Percentiles rank a stretch among this genome's conserved stretches.
Evolutionary conservation across 2,888 invertebrate species (phyloP).

Genomic region (Nephrotoma appendiculata): DNA sequence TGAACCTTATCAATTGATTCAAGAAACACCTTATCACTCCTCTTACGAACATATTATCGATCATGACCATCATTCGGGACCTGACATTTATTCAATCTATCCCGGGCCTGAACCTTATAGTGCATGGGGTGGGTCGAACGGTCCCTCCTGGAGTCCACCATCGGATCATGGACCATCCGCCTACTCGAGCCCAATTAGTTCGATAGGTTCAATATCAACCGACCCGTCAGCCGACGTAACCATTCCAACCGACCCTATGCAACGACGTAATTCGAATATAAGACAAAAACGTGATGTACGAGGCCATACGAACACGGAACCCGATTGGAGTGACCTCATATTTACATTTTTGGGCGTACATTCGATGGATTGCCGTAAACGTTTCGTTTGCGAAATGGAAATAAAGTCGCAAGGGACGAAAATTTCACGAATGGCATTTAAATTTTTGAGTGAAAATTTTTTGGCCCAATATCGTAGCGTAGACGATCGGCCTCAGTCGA

Average conservation of each 20-base stretch:
- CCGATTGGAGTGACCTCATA: constrained; percentile 22
- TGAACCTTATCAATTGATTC: not conserved
- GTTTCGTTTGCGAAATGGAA: constrained; percentile 38
- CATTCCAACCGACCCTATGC: not conserved
- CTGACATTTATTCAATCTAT: not conserved
- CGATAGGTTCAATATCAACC: not conserved
- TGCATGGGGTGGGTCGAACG: not conserved
- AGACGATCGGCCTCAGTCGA: not conserved
- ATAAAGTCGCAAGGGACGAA: constrained; percentile 30
- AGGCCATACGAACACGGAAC: not conserved
- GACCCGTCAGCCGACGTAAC: not conserved
- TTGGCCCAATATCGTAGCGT: not conserved
- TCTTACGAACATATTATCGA: not conserved
- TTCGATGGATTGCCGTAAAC: constrained; percentile 32
- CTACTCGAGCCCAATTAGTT: not conserved
- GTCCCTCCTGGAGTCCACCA: not conserved
- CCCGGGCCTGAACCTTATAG: not conserved
- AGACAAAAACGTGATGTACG: not conserved
- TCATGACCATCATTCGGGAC: not conserved
- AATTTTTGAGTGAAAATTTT: not conserved
- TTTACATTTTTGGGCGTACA: constrained; percentile 29
- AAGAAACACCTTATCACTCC: not conserved
- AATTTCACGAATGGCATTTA: constrained; percentile 24
- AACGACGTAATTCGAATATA: not conserved
- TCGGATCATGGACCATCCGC: not conserved